These are phyloP conservation scores for Idris sp. DNA, from an alignment of 1,140 invertebrate species.

Conservation along the genomic window DNA sequence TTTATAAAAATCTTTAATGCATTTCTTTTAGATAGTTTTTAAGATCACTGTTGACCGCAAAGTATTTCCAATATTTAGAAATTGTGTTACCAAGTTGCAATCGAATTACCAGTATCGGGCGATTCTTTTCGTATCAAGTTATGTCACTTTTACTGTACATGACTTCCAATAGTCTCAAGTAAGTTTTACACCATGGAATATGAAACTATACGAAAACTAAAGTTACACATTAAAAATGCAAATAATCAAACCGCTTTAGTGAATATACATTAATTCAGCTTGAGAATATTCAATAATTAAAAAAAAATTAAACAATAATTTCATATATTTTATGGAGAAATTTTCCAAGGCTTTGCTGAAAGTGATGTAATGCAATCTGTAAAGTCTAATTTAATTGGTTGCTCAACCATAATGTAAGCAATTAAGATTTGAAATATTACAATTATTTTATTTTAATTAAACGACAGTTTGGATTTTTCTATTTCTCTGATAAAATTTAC, in stretches of 20 bases:
- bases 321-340: too few relatives aligned
- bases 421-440: too few relatives aligned
- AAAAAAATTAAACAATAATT: too few relatives aligned
- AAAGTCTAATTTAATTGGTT: too few relatives aligned
- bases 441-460: too few relatives aligned
- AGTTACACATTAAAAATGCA: constrained; percentile 37
- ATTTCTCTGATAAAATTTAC: too few relatives aligned
- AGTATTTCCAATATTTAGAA: constrained; percentile 41
- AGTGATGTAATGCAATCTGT: too few relatives aligned
- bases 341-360: too few relatives aligned
- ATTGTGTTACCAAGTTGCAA: constrained; percentile 53
- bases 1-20: constrained; percentile 10
- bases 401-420: too few relatives aligned
- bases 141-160: constrained; percentile 13
- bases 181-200: constrained; percentile 38
- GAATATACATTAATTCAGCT: too few relatives aligned
- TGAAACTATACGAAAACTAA: constrained; percentile 47
- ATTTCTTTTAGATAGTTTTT: constrained; percentile 30
- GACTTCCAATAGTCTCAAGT: constrained; percentile 50
- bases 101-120: constrained; percentile 31
- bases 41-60: constrained; percentile 41
- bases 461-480: too few relatives aligned
- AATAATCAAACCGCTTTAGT: constrained; percentile 8
- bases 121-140: constrained; percentile 52
- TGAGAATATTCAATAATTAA: too few relatives aligned